Conservation (phyloP, 2,888 invertebrate species). For the Nomada flava region DNA sequence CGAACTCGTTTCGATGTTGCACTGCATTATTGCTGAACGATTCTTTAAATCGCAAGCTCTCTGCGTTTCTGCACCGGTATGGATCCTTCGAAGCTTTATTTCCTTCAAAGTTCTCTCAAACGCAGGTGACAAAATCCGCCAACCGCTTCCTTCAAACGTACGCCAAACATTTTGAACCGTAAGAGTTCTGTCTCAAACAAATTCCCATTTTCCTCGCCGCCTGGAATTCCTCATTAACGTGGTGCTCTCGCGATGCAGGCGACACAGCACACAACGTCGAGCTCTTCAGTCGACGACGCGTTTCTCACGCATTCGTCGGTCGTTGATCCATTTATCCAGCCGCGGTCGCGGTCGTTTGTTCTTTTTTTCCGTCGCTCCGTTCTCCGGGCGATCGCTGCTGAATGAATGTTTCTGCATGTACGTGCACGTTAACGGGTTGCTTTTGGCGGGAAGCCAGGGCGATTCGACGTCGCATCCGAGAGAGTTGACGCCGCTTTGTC, state of each 20-base stretch:
- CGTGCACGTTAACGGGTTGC: constrained; percentile 62
- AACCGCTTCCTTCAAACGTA: no score
- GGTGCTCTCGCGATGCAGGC: neutral
- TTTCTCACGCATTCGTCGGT: constrained; percentile 46
- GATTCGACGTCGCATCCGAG: constrained; percentile 67
- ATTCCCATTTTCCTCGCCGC: neutral
- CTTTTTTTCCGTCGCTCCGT: neutral
- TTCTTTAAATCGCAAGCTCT: neutral
- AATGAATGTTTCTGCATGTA: constrained; percentile 69
- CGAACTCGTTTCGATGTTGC: constrained; percentile 15
- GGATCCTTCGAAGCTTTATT: no score
- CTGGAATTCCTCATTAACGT: constrained; percentile 10
- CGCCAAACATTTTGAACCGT: no score
- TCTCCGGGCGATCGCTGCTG: constrained; percentile 52
- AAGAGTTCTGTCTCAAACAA: no score
- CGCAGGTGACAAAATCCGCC: no score
- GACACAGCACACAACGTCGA: constrained; percentile 13
- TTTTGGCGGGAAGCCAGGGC: constrained; percentile 75
- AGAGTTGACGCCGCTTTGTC: constrained; percentile 43
- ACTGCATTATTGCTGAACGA: neutral
- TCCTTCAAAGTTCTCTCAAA: no score
- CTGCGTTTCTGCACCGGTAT: neutral
- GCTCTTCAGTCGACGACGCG: constrained; percentile 22
- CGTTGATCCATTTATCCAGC: constrained; percentile 47
- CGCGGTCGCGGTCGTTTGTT: constrained; percentile 24